Conservation (phyloP, 2,797 vertebrate species). For the Darevskia nairensis region DNA sequence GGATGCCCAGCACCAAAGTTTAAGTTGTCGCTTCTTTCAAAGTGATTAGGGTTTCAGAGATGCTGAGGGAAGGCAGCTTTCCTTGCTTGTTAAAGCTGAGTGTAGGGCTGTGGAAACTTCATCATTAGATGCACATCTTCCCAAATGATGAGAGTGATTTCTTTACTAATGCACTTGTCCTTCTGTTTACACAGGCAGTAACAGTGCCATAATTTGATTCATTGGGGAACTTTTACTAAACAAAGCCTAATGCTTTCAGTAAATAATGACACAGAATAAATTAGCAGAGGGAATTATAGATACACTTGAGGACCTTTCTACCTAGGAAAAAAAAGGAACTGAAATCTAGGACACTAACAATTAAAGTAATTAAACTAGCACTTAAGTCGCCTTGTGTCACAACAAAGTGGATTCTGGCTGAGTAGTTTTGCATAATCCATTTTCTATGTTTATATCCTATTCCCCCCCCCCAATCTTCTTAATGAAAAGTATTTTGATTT, state of each 20-base stretch:
- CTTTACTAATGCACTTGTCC: background rate
- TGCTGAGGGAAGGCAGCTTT: background rate
- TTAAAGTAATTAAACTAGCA: slow-evolving; percentile 59
- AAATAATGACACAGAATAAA: slow-evolving; percentile 53
- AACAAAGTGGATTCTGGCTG: slow-evolving; percentile 50
- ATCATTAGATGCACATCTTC: background rate
- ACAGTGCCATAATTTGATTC: slow-evolving; percentile 44
- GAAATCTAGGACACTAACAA: slow-evolving; percentile 64
- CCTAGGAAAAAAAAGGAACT: slow-evolving; percentile 48
- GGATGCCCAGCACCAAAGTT: background rate
- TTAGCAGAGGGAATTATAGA: slow-evolving; percentile 52
- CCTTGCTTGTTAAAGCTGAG: background rate
- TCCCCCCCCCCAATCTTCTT: slow-evolving; percentile 1
- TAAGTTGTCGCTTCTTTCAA: slow-evolving; percentile 23
- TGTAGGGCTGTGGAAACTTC: background rate
- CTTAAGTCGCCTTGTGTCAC: slow-evolving; percentile 51
- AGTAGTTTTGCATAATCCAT: slow-evolving; percentile 10
- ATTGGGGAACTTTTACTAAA: slow-evolving; percentile 47
- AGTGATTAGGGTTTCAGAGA: background rate
- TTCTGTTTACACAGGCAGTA: slow-evolving; percentile 27
- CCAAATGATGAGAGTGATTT: slow-evolving; percentile 26
- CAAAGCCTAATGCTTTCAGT: slow-evolving; percentile 50
- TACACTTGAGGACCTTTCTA: slow-evolving; percentile 53
- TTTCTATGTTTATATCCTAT: background rate
- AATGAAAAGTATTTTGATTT: slow-evolving; percentile 18